A percentile compares a stretch with the other conserved stretches of the same genome.
phyloP scores from a whole-genome alignment of 2,797 vertebrate species.

The Bufotes viridis region DNA sequence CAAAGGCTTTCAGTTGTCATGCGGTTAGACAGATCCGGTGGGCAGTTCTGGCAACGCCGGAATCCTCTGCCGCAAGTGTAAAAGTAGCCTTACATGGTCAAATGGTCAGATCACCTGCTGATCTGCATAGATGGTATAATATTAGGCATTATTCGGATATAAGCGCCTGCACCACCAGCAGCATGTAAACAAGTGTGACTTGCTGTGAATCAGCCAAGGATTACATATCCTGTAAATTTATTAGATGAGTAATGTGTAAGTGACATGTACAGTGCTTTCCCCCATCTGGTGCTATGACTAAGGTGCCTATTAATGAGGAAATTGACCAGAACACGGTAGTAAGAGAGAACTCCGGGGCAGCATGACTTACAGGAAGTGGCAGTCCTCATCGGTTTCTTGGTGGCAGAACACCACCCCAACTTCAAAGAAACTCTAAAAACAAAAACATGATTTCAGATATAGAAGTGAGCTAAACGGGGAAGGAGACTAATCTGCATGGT shows the following conservation, averaged over 20 bases:
- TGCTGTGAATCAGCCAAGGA: not conserved
- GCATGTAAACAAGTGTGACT: not conserved
- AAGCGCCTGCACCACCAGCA: not conserved
- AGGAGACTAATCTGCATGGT: not conserved
- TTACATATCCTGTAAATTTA: not conserved
- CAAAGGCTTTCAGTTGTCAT: too few species aligned
- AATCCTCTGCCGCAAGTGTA: too few species aligned
- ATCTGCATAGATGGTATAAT: too few species aligned
- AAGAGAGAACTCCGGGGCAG: not conserved
- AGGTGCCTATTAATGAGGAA: not conserved
- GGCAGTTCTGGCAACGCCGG: too few species aligned
- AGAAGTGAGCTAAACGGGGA: not conserved
- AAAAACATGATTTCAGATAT: conserved; percentile 62
- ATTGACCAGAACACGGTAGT: too few species aligned
- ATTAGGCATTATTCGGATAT: not conserved
- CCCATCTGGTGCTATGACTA: not conserved
- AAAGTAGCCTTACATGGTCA: too few species aligned
- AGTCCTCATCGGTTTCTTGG: conserved; percentile 88
- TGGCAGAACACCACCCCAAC: conserved; percentile 91
- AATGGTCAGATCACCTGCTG: too few species aligned
- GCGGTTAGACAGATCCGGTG: too few species aligned
- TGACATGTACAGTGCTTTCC: conserved; percentile 22
- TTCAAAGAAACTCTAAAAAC: conserved; percentile 86
- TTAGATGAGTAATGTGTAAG: conserved; percentile 4
- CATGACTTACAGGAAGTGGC: conserved; percentile 93